These are phyloP conservation scores for Augiades crinisus DNA, from an alignment of 2,888 invertebrate genomes.

Conservation along the genomic window DNA sequence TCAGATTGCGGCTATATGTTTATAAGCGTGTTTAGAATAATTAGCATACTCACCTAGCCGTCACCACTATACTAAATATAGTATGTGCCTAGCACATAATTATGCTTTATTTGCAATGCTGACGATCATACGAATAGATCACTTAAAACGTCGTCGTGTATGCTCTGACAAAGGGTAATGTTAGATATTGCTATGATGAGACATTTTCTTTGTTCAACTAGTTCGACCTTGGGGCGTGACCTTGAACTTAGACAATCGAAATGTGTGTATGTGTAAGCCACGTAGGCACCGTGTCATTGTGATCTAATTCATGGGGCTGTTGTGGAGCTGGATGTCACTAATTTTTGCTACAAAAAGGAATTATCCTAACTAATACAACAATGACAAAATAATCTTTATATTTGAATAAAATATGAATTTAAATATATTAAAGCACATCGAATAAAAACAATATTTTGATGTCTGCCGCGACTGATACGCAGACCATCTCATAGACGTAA, in stretches of 20 bases:
- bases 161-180: neutral
- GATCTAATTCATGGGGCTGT: conserved; percentile 7
- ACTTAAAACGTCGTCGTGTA: neutral
- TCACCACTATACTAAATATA: conserved; percentile 12
- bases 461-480: too few species aligned
- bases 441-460: too few species aligned
- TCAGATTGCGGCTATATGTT: conserved; percentile 26
- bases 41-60: conserved; percentile 51
- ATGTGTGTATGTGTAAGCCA: conserved; percentile 16
- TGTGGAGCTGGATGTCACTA: neutral
- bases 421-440: too few species aligned
- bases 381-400: too few species aligned
- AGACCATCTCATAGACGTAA: too few species aligned
- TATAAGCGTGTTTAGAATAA: conserved; percentile 50
- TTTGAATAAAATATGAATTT: too few species aligned
- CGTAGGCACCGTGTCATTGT: conserved; percentile 11
- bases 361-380: too few species aligned
- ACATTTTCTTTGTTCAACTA: conserved; percentile 38
- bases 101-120: conserved; percentile 25
- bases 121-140: neutral
- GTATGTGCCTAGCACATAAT: conserved; percentile 12
- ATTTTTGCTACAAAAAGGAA: too few species aligned
- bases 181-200: conserved; percentile 5
- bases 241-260: conserved; percentile 49
- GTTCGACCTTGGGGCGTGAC: conserved; percentile 59